phyloP scores from a whole-genome alignment of 2,113 vertebrate species.

The Salvelinus fontinalis region DNA sequence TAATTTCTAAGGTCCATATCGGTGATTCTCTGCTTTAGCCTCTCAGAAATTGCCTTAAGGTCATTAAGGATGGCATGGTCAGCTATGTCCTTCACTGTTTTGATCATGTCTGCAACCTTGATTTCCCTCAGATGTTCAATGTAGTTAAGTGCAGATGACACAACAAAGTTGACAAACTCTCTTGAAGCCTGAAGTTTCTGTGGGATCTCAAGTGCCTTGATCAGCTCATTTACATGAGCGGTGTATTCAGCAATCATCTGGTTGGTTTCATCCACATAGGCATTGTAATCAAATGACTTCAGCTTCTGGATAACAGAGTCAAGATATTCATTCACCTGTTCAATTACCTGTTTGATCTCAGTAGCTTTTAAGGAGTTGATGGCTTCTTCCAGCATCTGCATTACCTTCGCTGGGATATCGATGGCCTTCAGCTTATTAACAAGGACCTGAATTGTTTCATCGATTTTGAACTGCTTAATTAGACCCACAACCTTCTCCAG shows the following conservation, averaged over 20 bases:
- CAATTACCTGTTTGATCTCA: conserved; percentile 76
- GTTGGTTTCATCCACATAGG: conserved; percentile 79
- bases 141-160: conserved; percentile 45
- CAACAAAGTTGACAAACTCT: conserved; percentile 67
- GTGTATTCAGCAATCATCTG: conserved; percentile 66
- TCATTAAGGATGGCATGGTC: conserved; percentile 63
- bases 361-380: conserved; percentile 73
- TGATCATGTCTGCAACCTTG: conserved; percentile 70
- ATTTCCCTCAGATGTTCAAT: conserved; percentile 71
- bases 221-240: conserved; percentile 70
- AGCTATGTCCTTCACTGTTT: conserved; percentile 71
- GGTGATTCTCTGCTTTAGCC: conserved; percentile 70
- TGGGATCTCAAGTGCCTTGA: conserved; percentile 78
- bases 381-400: conserved; percentile 59
- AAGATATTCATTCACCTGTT: conserved; percentile 76
- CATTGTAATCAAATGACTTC: conserved; percentile 82
- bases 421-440: conserved; percentile 64
- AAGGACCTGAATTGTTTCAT: conserved; percentile 74
- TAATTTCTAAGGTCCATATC: conserved; percentile 71
- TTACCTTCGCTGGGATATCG: conserved; percentile 66
- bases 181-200: conserved; percentile 79
- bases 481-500: conserved; percentile 77
- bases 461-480: conserved; percentile 76
- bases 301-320: conserved; percentile 68
- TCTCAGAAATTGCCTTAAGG: conserved; percentile 70